Evolutionary conservation across 2,113 vertebrate species (phyloP).

Genomic region (Dipodomys stephensi): DNA sequence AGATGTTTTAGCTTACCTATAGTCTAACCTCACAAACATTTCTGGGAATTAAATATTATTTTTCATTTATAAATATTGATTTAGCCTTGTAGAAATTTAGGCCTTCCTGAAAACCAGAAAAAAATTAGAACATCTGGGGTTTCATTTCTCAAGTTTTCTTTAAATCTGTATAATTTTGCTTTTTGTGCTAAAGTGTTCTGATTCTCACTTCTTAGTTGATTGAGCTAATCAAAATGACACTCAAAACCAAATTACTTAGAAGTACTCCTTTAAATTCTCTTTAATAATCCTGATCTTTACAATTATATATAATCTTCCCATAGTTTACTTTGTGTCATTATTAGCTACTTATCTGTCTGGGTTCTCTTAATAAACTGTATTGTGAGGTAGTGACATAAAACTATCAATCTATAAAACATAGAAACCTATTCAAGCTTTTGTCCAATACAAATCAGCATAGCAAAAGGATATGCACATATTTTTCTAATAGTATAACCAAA

Average conservation of each 20-base stretch:
- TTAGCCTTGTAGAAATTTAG: not conserved
- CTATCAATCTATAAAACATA: not conserved
- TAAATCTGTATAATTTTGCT: not conserved
- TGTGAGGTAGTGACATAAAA: not conserved
- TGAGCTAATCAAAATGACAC: conserved; percentile 50
- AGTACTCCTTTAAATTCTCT: not conserved
- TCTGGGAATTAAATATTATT: not conserved
- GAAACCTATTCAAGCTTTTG: not conserved
- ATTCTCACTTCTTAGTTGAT: conserved; percentile 32
- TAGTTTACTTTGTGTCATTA: not conserved
- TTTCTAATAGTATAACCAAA: not conserved
- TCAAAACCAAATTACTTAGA: conserved; percentile 23
- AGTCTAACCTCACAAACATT: not conserved
- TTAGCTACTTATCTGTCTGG: not conserved
- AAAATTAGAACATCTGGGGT: not conserved
- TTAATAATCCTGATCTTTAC: not conserved
- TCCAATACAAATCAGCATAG: not conserved
- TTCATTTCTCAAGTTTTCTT: conserved; percentile 21
- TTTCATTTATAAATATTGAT: not conserved
- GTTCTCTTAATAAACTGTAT: not conserved
- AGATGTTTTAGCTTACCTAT: not conserved
- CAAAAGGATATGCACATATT: not conserved
- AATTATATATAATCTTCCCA: conserved; percentile 16
- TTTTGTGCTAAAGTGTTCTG: conserved; percentile 24
- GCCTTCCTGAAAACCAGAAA: not conserved